These are phyloP conservation scores for Choloepus hoffmanni DNA, from an alignment of 2,113 vertebrate species.

Conservation along the genomic window DNA sequence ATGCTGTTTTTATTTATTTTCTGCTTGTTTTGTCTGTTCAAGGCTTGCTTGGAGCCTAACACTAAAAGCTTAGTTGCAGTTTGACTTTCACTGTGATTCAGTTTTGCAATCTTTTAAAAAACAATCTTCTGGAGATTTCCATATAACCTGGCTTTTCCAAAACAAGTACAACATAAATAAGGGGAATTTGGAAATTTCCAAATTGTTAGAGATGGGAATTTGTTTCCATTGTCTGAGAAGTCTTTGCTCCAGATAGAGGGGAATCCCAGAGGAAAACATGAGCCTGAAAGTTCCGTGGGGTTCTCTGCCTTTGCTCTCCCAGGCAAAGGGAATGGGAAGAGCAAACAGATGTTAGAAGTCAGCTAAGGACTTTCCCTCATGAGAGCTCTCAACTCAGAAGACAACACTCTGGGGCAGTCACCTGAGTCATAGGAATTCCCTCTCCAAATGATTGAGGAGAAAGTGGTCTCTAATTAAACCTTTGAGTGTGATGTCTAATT, in stretches of 20 bases:
- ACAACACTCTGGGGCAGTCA: background rate
- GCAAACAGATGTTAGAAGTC: background rate
- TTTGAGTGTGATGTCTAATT: background rate
- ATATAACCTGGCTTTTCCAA: slow-evolving; percentile 61
- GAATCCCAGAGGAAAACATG: slow-evolving; percentile 24
- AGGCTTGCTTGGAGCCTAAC: slow-evolving; percentile 61
- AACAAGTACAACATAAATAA: slow-evolving; percentile 56
- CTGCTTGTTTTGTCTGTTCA: slow-evolving; percentile 75
- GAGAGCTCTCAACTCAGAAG: background rate
- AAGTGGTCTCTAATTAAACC: background rate
- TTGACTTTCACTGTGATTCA: slow-evolving; percentile 4
- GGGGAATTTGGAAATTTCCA: slow-evolving; percentile 69
- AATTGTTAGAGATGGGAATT: slow-evolving; percentile 32
- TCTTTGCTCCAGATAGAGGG: background rate
- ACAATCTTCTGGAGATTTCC: slow-evolving; percentile 41
- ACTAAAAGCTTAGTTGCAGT: slow-evolving; percentile 40
- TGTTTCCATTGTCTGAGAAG: slow-evolving; percentile 23
- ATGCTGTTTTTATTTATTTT: slow-evolving; percentile 72
- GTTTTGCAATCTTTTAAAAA: slow-evolving; percentile 65
- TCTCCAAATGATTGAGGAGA: background rate
- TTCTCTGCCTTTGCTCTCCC: slow-evolving; percentile 14
- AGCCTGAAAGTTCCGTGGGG: background rate
- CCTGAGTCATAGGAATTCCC: background rate
- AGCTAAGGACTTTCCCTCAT: background rate
- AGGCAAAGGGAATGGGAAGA: background rate